Evolutionary conservation across 1,140 invertebrate genomes (phyloP), one percentile per base, ranked within the genome.

Genomic region (Rhysida immarginata): DNA sequence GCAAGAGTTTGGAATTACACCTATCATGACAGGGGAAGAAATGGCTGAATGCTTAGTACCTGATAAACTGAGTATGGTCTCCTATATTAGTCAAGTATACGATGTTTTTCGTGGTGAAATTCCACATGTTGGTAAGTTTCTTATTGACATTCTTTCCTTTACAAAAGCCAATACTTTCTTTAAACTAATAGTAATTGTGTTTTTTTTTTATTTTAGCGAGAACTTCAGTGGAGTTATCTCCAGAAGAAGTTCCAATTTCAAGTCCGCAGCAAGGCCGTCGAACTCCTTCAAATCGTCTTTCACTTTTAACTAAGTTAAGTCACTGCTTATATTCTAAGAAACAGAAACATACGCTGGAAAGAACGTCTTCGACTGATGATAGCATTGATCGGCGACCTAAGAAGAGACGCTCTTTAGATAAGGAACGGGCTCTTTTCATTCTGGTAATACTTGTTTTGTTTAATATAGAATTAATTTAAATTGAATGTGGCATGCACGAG

Each of bases 41-140:
- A 86, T 90, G 74, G 76, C 80, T 2, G 74, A 80, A 43, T 77
- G 79, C 60, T 77, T 78, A 20, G 73, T 78, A 41, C 80, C 83
- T 11, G 87, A 92, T 66, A 82, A 82, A 62, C 72, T 84, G 26
- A 74, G 77, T 1, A 83, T 90, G 79, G 76, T 87, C 41, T 81
- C 82, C 44, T 94, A 93, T 66, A 71, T 93, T 43, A 82, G 85
- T n/a, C 84, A 89, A 74, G 78, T 93, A 59, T 90, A 87, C 67
- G 83, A 90, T 64, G 76, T 78, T 49, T 88, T 89, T 67, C 76
- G 82, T 56, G 82, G 84, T 57, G 84, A 87, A 73, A 86, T 88
- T 63, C 85, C 85, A 14, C 80, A 84, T 63, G 78, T 42, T 51
- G 50, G 57, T 62, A 26, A 59, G 45, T 3, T 45, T 2, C n/a